Base-by-base conservation (phyloP, 2,113 vertebrate genomes). In the Natator depressus region DNA sequence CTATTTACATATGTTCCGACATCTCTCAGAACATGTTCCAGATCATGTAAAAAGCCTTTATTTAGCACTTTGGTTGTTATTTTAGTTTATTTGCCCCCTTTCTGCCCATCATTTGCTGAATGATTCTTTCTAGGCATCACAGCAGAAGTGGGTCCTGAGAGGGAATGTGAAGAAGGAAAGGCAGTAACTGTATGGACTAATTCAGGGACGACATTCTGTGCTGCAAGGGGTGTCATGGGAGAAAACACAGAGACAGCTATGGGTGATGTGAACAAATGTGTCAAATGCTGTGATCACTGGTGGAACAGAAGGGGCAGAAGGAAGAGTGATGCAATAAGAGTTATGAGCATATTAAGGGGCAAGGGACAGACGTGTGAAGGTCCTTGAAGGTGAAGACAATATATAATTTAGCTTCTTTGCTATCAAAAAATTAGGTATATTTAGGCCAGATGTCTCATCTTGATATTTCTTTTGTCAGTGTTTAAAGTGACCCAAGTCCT, bases 371-470 rank as follows among this genome's bases (percentile, higher is more conserved):
- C 1, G 49, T n/a, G 10, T 75, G 47, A 87, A 94, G 94, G 4
- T 8, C 75, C 57, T 85, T 89, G 84, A 79, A 92, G 89, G 19
- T 85, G n/a, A 96, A 87, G 86, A 80, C 2, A 85, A 42, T 92
- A 78, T 38, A 38, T 1, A 78, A 96, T 91, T 87, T 91, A 93
- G 89, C 19, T 10, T 81, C 27, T 80, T 94, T 92, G 4, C 31
- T n/a, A 92, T 85, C 22, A 89, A 50, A 88, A 91, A 86, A 91
- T 22, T 38, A 85, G 38, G n/a, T 83, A 89, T 1, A 75, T 87
- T 87, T 93, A n/a, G n/a, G 59, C 85, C 65, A 91, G 46, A 85
- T 2, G 78, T 57, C n/a, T 78, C 3, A 86, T 89, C 29, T 5
- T 84, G 13, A 50, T 91, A 84, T 89, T 81, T 22, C 7, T 2